These are phyloP conservation scores for Pseudorhombus dupliciocellatus DNA, from an alignment of 2,113 vertebrate species.

Conservation along the genomic window DNA sequence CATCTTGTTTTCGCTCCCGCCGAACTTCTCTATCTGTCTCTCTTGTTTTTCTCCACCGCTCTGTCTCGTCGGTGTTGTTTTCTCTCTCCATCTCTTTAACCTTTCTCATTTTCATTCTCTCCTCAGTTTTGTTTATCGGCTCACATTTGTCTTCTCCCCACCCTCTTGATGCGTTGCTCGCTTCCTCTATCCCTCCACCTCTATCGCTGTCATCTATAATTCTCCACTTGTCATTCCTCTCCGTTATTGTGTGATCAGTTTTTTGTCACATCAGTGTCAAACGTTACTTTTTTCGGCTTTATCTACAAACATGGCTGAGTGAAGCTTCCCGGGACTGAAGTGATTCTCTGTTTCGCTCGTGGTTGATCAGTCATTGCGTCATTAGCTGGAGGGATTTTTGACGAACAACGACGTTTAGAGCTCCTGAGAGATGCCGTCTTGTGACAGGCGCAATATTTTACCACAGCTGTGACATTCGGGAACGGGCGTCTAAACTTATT, in stretches of 20 bases:
- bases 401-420: neutral
- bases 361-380: neutral
- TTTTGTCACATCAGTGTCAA: slow-evolving; percentile 6
- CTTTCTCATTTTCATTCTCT: slow-evolving; percentile 13
- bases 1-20: neutral
- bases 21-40: neutral
- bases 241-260: neutral
- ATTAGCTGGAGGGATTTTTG: neutral
- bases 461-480: neutral
- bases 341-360: neutral
- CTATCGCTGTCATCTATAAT: slow-evolving; percentile 22
- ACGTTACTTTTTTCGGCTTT: neutral
- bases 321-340: neutral
- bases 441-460: neutral
- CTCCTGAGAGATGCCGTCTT: neutral
- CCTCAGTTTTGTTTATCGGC: slow-evolving; percentile 22
- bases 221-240: slow-evolving; percentile 10
- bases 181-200: neutral
- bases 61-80: neutral
- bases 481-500: neutral
- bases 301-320: neutral
- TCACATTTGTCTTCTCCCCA: slow-evolving; percentile 3
- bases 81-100: neutral
- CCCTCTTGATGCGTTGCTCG: neutral
- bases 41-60: neutral